Conservation (phyloP, 2,888 invertebrate genomes). For the Drosophila antonietae region DNA sequence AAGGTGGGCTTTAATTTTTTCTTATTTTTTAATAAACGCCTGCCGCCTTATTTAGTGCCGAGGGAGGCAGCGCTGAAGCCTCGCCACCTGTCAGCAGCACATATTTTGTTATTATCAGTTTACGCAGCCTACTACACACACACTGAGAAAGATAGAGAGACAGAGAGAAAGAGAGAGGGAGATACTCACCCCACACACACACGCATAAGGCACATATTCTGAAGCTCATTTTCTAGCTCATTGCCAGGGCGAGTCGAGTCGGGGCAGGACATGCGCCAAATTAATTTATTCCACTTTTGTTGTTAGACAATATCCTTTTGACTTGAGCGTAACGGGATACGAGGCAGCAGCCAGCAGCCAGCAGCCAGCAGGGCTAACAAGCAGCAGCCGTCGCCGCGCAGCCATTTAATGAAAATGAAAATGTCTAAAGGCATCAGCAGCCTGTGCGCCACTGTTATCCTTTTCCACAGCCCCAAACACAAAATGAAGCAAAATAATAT, state of each 20-base stretch:
- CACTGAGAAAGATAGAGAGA: background rate
- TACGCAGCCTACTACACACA: slow-evolving; percentile 46
- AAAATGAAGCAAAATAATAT: slow-evolving; percentile 66
- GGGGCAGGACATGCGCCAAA: slow-evolving; percentile 75
- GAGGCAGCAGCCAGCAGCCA: slow-evolving; percentile 23
- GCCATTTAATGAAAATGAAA: slow-evolving; percentile 81
- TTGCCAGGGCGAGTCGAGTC: slow-evolving; percentile 53
- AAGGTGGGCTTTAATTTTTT: slow-evolving; percentile 66
- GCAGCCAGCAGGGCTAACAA: slow-evolving; percentile 26
- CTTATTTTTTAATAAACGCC: slow-evolving; percentile 67
- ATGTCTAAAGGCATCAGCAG: slow-evolving; percentile 68
- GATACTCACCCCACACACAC: background rate
- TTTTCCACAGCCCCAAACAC: slow-evolving; percentile 63
- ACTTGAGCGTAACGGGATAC: slow-evolving; percentile 64
- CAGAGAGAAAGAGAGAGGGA: no score
- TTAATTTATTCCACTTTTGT: slow-evolving; percentile 82
- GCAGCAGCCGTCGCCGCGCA: slow-evolving; percentile 43
- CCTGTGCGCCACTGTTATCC: slow-evolving; percentile 58
- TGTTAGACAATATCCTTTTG: slow-evolving; percentile 77
- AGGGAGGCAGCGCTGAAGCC: slow-evolving; percentile 10
- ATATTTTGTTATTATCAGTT: slow-evolving; percentile 77
- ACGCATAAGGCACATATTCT: slow-evolving; percentile 45
- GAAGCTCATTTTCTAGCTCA: slow-evolving; percentile 81
- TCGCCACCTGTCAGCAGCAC: slow-evolving; percentile 75
- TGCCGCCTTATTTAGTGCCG: slow-evolving; percentile 68